phyloP scores from a whole-genome alignment of 1,140 invertebrate species.

The Mylabris phalerata region DNA sequence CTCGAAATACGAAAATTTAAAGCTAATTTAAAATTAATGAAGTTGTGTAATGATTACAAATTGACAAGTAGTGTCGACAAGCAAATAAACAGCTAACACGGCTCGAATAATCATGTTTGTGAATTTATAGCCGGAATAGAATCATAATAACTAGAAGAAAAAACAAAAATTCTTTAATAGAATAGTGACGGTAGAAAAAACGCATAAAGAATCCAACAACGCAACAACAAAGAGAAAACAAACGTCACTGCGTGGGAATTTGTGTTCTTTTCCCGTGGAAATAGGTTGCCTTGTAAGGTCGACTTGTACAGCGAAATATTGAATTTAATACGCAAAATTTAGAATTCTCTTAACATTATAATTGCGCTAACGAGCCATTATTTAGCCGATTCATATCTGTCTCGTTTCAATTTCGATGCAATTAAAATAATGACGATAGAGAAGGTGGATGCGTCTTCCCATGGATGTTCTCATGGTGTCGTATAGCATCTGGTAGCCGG shows the following conservation, averaged over 20 bases:
- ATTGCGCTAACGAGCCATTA: no score
- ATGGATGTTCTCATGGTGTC: conserved; percentile 35
- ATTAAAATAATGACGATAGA: background rate
- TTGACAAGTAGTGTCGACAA: no score
- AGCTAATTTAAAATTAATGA: no score
- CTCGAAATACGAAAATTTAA: no score
- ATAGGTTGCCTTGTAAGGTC: conserved; percentile 30
- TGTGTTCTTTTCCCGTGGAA: conserved; percentile 27
- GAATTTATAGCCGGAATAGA: background rate
- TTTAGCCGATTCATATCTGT: no score
- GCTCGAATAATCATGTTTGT: background rate
- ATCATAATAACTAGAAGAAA: no score
- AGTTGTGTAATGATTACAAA: no score
- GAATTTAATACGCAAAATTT: no score
- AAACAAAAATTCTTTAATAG: no score
- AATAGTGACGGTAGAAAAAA: no score
- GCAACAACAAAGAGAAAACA: conserved; percentile 16
- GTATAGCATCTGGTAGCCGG: conserved; percentile 29
- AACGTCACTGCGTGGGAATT: conserved; percentile 25
- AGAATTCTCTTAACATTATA: no score
- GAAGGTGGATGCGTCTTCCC: conserved; percentile 20
- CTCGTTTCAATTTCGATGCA: background rate
- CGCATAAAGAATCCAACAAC: background rate
- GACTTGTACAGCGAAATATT: background rate
- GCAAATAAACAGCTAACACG: no score